These are phyloP conservation scores for Malacoraja senta DNA, from an alignment of 2,797 vertebrate species.

Conservation along the genomic window DNA sequence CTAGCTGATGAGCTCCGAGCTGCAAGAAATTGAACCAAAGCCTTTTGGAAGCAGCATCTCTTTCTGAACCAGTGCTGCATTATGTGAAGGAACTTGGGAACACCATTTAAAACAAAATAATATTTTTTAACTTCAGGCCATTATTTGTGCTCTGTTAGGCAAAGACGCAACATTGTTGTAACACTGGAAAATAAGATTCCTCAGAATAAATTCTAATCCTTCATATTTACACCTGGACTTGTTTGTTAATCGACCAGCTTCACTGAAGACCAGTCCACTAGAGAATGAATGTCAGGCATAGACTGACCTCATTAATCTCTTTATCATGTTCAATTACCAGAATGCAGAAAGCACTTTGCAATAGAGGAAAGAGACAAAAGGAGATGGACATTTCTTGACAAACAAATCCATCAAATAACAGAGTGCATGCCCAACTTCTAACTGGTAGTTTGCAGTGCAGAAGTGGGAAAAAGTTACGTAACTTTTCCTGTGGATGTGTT, in stretches of 20 bases:
- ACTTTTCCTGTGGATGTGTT: background rate
- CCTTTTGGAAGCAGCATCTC: no score
- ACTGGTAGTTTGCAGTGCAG: background rate
- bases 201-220: no score
- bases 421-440: background rate
- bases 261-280: background rate
- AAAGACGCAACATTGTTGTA: no score
- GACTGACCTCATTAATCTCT: slow-evolving; percentile 4
- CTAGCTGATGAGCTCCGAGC: no score
- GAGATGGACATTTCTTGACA: background rate
- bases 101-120: no score
- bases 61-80: no score
- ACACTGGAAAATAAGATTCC: no score
- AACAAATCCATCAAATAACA: background rate
- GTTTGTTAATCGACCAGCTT: slow-evolving; percentile 10
- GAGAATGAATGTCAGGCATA: background rate
- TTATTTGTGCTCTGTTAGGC: no score
- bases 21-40: no score
- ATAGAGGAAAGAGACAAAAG: slow-evolving; percentile 21
- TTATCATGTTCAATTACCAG: slow-evolving; percentile 32
- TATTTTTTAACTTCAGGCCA: no score
- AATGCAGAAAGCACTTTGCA: background rate
- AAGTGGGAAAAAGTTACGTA: background rate
- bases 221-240: background rate
- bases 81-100: no score